phyloP scores from a whole-genome alignment of 2,113 vertebrate species.

The Pollimyrus isidori region DNA sequence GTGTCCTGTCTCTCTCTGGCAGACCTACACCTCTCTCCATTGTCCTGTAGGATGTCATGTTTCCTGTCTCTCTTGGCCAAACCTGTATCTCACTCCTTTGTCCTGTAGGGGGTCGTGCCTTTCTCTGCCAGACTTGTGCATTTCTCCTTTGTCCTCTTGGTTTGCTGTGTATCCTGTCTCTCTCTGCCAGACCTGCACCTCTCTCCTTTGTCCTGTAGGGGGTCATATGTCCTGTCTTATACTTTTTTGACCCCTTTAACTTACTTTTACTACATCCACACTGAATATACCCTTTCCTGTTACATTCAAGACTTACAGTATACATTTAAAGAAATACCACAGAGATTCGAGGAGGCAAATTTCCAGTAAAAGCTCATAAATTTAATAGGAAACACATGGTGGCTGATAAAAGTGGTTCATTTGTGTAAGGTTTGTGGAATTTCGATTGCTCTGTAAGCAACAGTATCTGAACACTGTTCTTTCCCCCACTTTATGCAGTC shows the following conservation, averaged over 20 bases:
- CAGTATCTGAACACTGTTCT: background rate
- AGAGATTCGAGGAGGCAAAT: background rate
- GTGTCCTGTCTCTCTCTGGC: background rate
- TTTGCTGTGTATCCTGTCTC: background rate
- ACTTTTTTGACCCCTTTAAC: background rate
- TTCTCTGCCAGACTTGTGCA: background rate
- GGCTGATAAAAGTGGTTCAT: background rate
- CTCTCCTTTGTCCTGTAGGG: background rate
- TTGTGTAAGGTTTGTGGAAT: slow-evolving; percentile 3
- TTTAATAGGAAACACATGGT: background rate
- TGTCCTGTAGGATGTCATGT: background rate
- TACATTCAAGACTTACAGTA: background rate
- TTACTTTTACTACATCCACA: background rate
- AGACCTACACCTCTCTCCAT: background rate
- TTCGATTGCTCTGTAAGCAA: background rate
- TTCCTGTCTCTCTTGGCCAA: background rate
- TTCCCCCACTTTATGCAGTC: background rate
- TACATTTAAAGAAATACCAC: background rate
- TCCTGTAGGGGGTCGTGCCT: background rate
- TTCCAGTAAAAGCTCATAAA: background rate
- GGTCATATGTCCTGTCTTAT: background rate
- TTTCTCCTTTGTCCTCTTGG: background rate
- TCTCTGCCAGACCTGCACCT: background rate
- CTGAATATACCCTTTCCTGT: background rate
- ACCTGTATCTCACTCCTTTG: background rate